phyloP scores from a whole-genome alignment of 2,888 invertebrate species.

The Junonia oenone region DNA sequence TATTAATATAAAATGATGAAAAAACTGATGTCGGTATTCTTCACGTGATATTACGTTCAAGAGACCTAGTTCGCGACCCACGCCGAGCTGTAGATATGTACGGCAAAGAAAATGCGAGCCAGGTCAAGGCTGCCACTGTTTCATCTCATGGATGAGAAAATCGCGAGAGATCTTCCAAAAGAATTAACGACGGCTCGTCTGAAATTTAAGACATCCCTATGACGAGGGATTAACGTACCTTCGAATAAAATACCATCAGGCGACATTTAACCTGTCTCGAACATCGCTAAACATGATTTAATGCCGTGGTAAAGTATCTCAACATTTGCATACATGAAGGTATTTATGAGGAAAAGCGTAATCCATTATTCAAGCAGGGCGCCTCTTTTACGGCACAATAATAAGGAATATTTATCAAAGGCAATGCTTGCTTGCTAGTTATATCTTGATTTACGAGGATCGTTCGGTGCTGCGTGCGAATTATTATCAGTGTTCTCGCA shows the following conservation, averaged over 20 bases:
- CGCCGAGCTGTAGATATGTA: constrained; percentile 13
- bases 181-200: constrained; percentile 20
- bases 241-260: constrained; percentile 2
- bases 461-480: constrained; percentile 49
- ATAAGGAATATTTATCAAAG: constrained; percentile 65
- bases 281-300: constrained; percentile 17
- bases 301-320: constrained; percentile 8
- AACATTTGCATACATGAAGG: constrained; percentile 34
- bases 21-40: neutral
- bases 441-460: constrained; percentile 55
- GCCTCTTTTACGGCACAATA: constrained; percentile 47
- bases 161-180: constrained; percentile 18
- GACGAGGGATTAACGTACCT: constrained; percentile 17
- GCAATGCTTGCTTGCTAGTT: constrained; percentile 13
- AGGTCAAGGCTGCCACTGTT: constrained; percentile 24
- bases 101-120: constrained; percentile 19
- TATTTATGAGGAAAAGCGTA: constrained; percentile 26
- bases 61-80: constrained; percentile 15
- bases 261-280: constrained; percentile 10
- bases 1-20: too few relatives aligned
- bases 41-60: constrained; percentile 3
- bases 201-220: constrained; percentile 17
- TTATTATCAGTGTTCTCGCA: constrained; percentile 49
- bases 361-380: constrained; percentile 41
- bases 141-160: constrained; percentile 24